Base-by-base conservation (phyloP, 2,797 vertebrate genomes). In the Hemitrygon akajei region DNA sequence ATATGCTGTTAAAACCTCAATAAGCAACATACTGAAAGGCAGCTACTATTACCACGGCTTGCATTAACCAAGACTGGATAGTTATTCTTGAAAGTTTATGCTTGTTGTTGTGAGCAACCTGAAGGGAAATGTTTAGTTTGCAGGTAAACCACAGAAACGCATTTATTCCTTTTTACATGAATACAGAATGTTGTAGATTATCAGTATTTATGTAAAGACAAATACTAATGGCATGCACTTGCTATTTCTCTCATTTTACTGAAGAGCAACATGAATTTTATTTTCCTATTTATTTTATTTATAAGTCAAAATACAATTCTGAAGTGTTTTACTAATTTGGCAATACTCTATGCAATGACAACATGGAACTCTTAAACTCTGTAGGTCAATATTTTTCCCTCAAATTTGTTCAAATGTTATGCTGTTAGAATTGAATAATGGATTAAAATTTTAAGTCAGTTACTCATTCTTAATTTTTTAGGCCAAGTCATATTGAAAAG, bases 261-360 rank as follows among this genome's bases (percentile, higher is more conserved):
- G 37, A 37, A 20, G 7, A 30, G 66, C 56, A 58, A 93, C 25
- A 56, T 30, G 2, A 56, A 27, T 92, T 93, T 93, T 76, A 58
- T 47, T 76, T 93, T 91, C 66, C 47, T 76, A 76, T 93, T 93
- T 92, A 75, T 92, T 20, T 92, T 92, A 92, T 92, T 92, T 93
- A 93, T 93, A 93, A 75, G 47, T 56, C 27, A 69, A 89, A 60
- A 86, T 86, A 60, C 56, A 60, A 60, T 86, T 16, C 10, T 84
- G 60, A 60, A 10, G 82, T 60, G 18, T 86, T 60, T 30, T 58
- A 30, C 66, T 69, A 3, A 47, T 47, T 60, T 63, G 30, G 1
- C 25, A 86, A 63, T 58, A 56, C 73, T 93, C 69, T 93, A 93
- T 93, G 71, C 91, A 75, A 47, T 76, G 71, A 69, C 86, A 69